Evolutionary conservation across 2,888 invertebrate species (phyloP), one percentile per base, ranked within the genome.

Genomic region (Gymnocheta viridis): DNA sequence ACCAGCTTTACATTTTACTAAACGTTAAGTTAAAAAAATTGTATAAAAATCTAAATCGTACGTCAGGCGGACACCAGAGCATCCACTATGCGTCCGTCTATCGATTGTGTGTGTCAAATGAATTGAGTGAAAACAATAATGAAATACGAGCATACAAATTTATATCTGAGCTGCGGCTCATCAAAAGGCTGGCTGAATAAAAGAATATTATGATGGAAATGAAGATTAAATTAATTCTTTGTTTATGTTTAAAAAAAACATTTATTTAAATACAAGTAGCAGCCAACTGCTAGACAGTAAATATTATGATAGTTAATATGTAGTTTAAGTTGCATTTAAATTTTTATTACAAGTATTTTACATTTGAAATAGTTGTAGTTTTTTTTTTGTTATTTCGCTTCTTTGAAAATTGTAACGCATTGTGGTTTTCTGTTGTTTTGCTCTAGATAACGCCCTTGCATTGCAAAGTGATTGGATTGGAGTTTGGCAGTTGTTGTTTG

Each of bases 391-490:
- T 79, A 17, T 14, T 67, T 27, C 64, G 22, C 76, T 47, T 67
- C 29, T 73, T 74, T 41, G 6, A 81, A 67, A 82, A 82, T 79
- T 85, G 86, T 85, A 85, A 86, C 85, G 82, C 86, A 82, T 84
- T 84, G 86, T 86, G 85, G 80, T 85, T 87, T 86, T 85, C 84
- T 17, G 82, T 81, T 81, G 90, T 89, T 88, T 89, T 89, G 91
- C 90, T 90, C 90, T 90, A 89, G 88, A 90, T 91, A 90, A 86
- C 86, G 85, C 84, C 76, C 82, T 82, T 82, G 77, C 80, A 80
- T 78, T 73, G 74, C 83, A 84, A 76, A 82, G 85, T 82, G 82
- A 85, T 83, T 86, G 85, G 83, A 85, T 83, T 86, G 85, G 83
- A 82, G 82, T 80, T 82, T 58, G 69, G 38, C 44, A 58, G 78